phyloP scores from a whole-genome alignment of 2,888 invertebrate genomes.

The Clunio marinus region DNA sequence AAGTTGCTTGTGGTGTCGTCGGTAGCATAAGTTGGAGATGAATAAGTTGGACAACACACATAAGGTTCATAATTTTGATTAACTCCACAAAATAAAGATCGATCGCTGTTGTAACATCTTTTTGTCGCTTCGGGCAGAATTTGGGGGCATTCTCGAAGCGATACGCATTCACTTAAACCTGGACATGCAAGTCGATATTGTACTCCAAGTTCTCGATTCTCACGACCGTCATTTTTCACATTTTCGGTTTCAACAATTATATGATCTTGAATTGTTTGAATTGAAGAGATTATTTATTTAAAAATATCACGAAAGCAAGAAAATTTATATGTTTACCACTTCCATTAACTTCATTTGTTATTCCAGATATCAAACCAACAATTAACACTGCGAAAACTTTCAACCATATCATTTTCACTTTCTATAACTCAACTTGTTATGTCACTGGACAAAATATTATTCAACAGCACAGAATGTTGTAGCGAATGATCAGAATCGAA shows the following conservation, averaged over 20 bases:
- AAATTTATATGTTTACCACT: not conserved
- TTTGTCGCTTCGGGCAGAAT: constrained; percentile 50
- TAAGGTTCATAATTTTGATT: constrained; percentile 49
- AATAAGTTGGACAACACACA: constrained; percentile 47
- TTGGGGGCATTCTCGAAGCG: constrained; percentile 50
- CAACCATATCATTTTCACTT: constrained; percentile 34
- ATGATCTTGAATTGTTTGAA: no score
- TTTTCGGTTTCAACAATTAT: constrained; percentile 30
- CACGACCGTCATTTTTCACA: not conserved
- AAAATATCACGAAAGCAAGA: not conserved
- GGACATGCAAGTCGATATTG: constrained; percentile 27
- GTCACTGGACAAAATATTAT: not conserved
- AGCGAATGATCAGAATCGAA: not conserved
- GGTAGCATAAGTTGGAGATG: not conserved
- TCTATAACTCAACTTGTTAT: not conserved
- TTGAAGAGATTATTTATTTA: not conserved
- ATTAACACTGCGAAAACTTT: constrained; percentile 1
- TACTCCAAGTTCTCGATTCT: not conserved
- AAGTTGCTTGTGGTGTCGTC: constrained; percentile 43
- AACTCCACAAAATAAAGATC: constrained; percentile 49
- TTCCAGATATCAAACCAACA: no score
- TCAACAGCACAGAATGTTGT: no score
- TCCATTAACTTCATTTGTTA: not conserved
- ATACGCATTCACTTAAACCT: constrained; percentile 47
- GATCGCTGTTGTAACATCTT: constrained; percentile 50